Conservation (phyloP, 2,888 invertebrate species). For the Noctua janthe region DNA sequence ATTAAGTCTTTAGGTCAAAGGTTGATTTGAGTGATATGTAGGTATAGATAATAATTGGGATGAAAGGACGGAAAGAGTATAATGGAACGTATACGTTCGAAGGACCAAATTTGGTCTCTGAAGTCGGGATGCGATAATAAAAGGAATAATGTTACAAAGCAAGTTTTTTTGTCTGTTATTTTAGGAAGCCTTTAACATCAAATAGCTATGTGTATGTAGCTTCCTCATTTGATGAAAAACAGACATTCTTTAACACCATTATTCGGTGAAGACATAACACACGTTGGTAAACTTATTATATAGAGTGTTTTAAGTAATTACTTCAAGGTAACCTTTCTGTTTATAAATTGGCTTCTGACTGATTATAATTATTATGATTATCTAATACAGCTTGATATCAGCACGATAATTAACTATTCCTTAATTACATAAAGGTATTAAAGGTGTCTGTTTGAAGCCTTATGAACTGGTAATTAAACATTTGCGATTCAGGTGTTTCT, state of each 20-base stretch:
- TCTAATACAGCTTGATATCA: background rate
- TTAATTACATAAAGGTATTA: slow-evolving; percentile 18
- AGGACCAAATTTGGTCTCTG: slow-evolving; percentile 50
- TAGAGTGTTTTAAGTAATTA: background rate
- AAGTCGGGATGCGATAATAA: slow-evolving; percentile 11
- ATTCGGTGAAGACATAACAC: background rate
- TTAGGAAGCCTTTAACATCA: background rate
- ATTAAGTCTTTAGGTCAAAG: slow-evolving; percentile 56
- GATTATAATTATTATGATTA: slow-evolving; percentile 11
- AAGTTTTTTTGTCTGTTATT: slow-evolving; percentile 30
- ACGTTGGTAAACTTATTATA: background rate
- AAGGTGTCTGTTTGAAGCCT: slow-evolving; percentile 14
- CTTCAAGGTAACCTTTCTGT: background rate
- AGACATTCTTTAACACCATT: background rate
- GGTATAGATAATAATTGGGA: slow-evolving; percentile 52
- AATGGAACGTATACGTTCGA: slow-evolving; percentile 33
- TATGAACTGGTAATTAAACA: slow-evolving; percentile 12
- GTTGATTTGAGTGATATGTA: slow-evolving; percentile 56
- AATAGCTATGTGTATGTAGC: background rate
- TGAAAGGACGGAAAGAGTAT: slow-evolving; percentile 18
- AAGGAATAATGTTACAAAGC: slow-evolving; percentile 28
- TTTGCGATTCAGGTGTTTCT: slow-evolving; percentile 18
- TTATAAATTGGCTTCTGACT: slow-evolving; percentile 19
- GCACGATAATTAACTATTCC: slow-evolving; percentile 16
- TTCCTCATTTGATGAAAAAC: background rate